Evolutionary conservation across 2,888 invertebrate genomes (phyloP), one percentile per base, ranked within the genome.

Genomic region (Ochlodes sylvanus): DNA sequence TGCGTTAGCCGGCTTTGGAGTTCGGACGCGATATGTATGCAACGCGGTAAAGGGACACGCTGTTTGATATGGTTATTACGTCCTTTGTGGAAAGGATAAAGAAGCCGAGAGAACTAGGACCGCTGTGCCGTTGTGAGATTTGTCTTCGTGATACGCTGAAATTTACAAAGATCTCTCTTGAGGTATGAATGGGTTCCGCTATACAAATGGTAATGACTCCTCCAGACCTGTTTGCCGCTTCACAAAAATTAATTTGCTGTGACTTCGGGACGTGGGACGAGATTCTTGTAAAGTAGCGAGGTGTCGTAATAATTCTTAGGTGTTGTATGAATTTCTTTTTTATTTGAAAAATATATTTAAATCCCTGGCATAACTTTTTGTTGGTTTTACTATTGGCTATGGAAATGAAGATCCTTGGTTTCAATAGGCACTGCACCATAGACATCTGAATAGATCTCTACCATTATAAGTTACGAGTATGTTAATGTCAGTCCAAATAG

Each of bases 51-150:
- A 90, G 88, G 92, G 90, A 92, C 89, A 89, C 87, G 87, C 87
- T 84, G 88, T 91, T 92, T 92, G 92, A 93, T 92, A 92, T 93
- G 93, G 92, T 92, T 92, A 92, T 93, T 90, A 93, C 89, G 85
- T 89, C 86, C 89, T 92, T 93, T 92, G 91, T 90, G 82, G 85
- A 77, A 78, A 83, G 83, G 83, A 90, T 89, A 89, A 88, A 90
- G 79, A 76, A 70, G 82, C 70, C 71, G 72, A 66, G 72, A 68
- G 70, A 66, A 76, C 80, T 82, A 81, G 82, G 79, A 83, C 75
- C 80, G 68, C 47, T 34, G 55, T 17, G 80, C 34, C 79, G 76
- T 52, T 82, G 74, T 74, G 83, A 90, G 90, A 91, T 92, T 89
- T 89, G 88, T 92, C 89, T 88, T 86, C 84, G 77, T 87, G 91